Evolutionary conservation across 1,140 invertebrate genomes (phyloP), one percentile per base, ranked within the genome.

Genomic region (Apis cerana): DNA sequence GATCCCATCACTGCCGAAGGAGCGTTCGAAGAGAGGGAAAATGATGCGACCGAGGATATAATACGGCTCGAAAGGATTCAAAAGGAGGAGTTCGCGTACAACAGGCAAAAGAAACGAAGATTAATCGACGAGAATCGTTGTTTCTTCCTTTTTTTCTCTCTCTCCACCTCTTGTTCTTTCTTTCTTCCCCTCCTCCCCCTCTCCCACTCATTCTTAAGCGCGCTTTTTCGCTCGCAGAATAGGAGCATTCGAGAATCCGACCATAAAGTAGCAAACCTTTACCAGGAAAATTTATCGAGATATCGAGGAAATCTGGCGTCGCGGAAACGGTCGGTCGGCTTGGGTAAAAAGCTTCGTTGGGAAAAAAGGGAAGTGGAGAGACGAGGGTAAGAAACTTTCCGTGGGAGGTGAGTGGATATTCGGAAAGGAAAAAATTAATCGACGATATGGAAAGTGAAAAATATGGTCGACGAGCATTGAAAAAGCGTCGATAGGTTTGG

Each of bases 121-220:
- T 89, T 88, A 89, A 89, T 89, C 85, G 85, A 80, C 69, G 54
- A 81, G 78, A 89, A 86, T 86, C 79, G 69, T 71, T 27, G 48
- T 54, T 84, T 61, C 23, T 68, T 48, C 12, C 19, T 21, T 54
- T 21, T 19, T 33, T 54, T 11, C n/a, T 52, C 3, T 43, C 8
- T 43, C 61, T 61, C 54, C 62, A 43, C 75, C 54, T 33, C 61
- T 74, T 62, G 54, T 80, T 85, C 71, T 85, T 59, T 17, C 11
- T 33, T 19, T 43, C 19, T 4, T 21, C 58, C 13, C 27, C 75
- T 43, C 52, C 54, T 21, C 72, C 23, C 13, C 48, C 75, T 58
- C 43, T 33, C 23, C 72, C 15, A 52, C 62, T 86, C 79, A 33
- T 85, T 76, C 75, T 85, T 77, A 82, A 86, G 74, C 85, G 79